Conservation (phyloP, 1,140 invertebrate genomes). For the Dufourea novaeangliae region DNA sequence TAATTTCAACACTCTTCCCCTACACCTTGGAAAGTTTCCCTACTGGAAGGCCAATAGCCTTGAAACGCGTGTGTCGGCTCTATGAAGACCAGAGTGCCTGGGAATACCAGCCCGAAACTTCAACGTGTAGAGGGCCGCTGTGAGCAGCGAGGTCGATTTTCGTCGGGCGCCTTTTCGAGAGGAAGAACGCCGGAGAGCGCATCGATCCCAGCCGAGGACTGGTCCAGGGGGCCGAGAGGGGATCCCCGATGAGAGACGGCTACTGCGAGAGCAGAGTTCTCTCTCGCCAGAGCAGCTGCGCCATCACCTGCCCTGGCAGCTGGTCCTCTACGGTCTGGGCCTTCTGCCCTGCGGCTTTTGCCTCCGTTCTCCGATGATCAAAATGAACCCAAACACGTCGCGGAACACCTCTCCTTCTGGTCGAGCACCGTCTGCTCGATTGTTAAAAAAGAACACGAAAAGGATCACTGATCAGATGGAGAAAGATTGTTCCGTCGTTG, state of each 20-base stretch:
- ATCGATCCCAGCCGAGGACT: constrained; percentile 39
- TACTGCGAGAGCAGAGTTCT: constrained; percentile 38
- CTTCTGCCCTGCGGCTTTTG: constrained; percentile 21
- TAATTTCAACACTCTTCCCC: no score
- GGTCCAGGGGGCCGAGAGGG: constrained; percentile 44
- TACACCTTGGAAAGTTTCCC: not conserved
- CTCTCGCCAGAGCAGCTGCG: constrained; percentile 39
- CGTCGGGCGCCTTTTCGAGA: not conserved
- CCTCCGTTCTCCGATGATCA: not conserved
- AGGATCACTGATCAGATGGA: not conserved
- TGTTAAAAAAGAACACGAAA: not conserved
- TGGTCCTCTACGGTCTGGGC: constrained; percentile 21
- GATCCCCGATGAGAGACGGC: constrained; percentile 46
- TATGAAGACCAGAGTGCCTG: not conserved
- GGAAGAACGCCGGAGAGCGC: not conserved
- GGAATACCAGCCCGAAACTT: not conserved
- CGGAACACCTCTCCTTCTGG: not conserved
- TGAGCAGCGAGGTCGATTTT: constrained; percentile 1
- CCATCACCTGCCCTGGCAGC: constrained; percentile 51
- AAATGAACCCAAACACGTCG: constrained; percentile 25
- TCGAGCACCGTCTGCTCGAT: not conserved
- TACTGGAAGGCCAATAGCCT: not conserved
- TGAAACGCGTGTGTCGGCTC: not conserved
- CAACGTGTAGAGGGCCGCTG: no score
- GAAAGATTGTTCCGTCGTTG: no score